Percentiles rank a stretch among this genome's conserved stretches.
Evolutionary conservation across 2,113 vertebrate genomes (phyloP).

Genomic region (Herpailurus yagouaroundi): DNA sequence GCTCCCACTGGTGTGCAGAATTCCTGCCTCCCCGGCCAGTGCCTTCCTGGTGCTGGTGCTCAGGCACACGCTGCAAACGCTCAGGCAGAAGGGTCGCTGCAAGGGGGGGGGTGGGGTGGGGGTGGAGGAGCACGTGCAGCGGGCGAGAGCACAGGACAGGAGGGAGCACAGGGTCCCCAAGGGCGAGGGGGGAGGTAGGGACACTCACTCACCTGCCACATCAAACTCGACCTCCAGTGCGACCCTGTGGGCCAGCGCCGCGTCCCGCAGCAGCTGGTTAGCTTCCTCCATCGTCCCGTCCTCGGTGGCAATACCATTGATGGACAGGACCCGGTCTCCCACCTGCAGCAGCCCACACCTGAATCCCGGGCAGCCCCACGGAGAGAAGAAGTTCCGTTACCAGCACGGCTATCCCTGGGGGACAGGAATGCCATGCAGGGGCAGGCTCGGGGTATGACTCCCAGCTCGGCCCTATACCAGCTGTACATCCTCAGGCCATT

Average conservation of each 20-base stretch:
- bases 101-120: too few relatives aligned
- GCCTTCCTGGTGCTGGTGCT: background rate
- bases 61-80: background rate
- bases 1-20: background rate
- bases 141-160: too few relatives aligned
- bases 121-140: too few relatives aligned
- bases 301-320: constrained; percentile 95
- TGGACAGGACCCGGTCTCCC: constrained; percentile 95
- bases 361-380: background rate
- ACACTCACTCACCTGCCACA: constrained; percentile 90
- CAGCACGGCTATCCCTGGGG: background rate
- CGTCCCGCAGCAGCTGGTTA: constrained; percentile 96
- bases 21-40: rapidly evolving
- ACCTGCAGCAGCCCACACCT: constrained; percentile 97
- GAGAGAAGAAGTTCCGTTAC: background rate
- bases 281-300: constrained; percentile 97
- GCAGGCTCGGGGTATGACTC: background rate
- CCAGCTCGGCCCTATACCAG: background rate
- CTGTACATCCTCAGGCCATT: rapidly evolving
- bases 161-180: too few relatives aligned
- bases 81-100: background rate
- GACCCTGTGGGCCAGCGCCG: constrained; percentile 93
- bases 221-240: constrained; percentile 96
- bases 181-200: background rate
- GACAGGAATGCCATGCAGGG: rapidly evolving